Conservation (phyloP, 2,113 vertebrate genomes). For the Delphinapterus leucas region DNA sequence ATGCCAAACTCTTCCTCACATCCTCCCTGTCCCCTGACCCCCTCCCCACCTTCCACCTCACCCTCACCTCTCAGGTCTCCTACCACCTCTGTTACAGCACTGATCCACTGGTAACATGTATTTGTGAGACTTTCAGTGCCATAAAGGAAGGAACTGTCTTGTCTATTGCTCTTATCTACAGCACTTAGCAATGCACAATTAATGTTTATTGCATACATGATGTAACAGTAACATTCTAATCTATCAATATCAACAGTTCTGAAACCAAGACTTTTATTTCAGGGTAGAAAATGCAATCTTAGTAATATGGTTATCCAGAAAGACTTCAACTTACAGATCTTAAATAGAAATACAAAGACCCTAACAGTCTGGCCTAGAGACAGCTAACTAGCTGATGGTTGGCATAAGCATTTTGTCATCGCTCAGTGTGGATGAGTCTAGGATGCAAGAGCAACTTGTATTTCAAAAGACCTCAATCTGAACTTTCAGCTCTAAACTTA, state of each 20-base stretch:
- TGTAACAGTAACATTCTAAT: neutral
- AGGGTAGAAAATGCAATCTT: neutral
- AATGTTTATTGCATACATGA: neutral
- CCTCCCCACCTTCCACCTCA: neutral
- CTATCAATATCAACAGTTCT: neutral
- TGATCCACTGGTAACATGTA: fast-evolving
- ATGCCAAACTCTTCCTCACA: neutral
- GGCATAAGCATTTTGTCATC: neutral
- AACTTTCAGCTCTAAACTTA: neutral
- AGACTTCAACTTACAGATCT: neutral
- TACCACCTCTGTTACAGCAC: neutral
- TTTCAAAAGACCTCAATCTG: neutral
- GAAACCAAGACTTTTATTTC: neutral
- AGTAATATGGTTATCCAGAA: neutral
- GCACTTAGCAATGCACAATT: neutral
- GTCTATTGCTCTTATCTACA: neutral
- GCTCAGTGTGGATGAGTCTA: neutral
- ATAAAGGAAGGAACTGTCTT: neutral
- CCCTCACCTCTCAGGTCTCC: neutral
- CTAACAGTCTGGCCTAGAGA: neutral
- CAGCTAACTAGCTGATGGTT: fast-evolving
- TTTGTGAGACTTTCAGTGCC: neutral
- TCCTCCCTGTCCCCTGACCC: neutral
- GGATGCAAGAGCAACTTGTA: neutral
- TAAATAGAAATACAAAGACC: neutral